Percentiles rank a stretch among this genome's conserved stretches.
Conservation (phyloP, 2,113 vertebrate genomes). For the Vanacampus margaritifer region DNA sequence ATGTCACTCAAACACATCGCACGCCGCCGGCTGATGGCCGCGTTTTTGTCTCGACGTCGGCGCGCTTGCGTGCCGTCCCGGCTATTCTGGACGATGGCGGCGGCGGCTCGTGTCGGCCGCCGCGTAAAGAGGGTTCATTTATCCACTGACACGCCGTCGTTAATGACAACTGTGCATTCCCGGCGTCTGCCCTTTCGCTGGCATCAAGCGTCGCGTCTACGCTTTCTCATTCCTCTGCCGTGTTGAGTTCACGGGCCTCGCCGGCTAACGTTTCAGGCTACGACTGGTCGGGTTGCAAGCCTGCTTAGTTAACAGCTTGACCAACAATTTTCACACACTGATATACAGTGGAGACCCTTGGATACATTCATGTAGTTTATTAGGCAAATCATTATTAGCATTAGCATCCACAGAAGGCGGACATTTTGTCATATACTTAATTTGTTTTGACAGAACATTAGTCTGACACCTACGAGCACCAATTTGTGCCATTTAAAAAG, state of each 20-base stretch:
- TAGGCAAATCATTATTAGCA: too few relatives aligned
- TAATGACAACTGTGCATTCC: constrained; percentile 61
- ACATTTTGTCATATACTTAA: too few relatives aligned
- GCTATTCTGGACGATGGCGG: constrained; percentile 22
- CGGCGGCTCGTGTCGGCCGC: constrained; percentile 27
- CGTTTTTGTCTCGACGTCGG: constrained; percentile 9
- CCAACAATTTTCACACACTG: background rate
- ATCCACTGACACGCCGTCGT: constrained; percentile 34
- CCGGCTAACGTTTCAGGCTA: background rate
- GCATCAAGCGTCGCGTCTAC: background rate
- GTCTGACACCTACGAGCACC: too few relatives aligned
- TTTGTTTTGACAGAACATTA: too few relatives aligned
- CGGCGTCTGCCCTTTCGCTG: constrained; percentile 45
- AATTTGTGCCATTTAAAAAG: too few relatives aligned
- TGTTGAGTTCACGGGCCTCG: background rate
- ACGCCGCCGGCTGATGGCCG: background rate
- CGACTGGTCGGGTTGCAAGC: background rate
- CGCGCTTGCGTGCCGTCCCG: constrained; percentile 14
- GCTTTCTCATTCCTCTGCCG: background rate
- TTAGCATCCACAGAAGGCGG: too few relatives aligned
- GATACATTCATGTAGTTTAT: too few relatives aligned
- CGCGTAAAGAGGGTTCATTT: constrained; percentile 26
- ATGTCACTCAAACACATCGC: background rate
- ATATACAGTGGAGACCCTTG: too few relatives aligned
- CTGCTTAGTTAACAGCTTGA: background rate